These are phyloP conservation scores for Alosa sapidissima DNA, from an alignment of 2,797 vertebrate genomes.

Conservation along the genomic window DNA sequence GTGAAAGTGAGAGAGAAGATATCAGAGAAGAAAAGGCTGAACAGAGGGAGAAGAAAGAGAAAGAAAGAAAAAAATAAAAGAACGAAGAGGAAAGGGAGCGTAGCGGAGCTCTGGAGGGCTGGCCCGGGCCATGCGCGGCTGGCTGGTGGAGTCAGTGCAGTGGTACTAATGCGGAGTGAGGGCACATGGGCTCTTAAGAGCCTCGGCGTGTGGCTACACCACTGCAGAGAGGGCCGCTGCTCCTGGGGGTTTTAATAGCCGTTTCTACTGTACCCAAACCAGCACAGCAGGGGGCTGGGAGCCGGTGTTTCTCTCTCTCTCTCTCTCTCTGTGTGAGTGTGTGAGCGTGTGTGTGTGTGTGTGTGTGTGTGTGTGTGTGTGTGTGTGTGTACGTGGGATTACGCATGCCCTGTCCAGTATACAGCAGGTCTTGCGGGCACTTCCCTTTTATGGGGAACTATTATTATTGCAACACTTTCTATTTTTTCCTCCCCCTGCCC, in stretches of 20 bases:
- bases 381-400: background rate
- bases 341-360: background rate
- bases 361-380: background rate
- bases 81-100: background rate
- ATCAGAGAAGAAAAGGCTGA: no score
- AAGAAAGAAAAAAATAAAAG: no score
- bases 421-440: background rate
- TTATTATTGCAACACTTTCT: slow-evolving; percentile 40
- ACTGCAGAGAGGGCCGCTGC: slow-evolving; percentile 24
- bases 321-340: background rate
- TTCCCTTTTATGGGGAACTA: slow-evolving; percentile 43
- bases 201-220: slow-evolving; percentile 65
- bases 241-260: slow-evolving; percentile 58
- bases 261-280: slow-evolving; percentile 42
- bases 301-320: background rate
- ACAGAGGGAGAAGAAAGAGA: no score
- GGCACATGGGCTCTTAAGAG: slow-evolving; percentile 63
- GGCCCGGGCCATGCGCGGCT: background rate
- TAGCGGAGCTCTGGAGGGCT: background rate
- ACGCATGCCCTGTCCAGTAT: background rate
- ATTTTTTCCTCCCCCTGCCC: background rate
- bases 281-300: slow-evolving; percentile 8
- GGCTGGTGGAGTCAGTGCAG: slow-evolving; percentile 57
- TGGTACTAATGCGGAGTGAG: slow-evolving; percentile 78
- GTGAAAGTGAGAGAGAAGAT: no score